phyloP scores from a whole-genome alignment of 2,113 vertebrate genomes.

The Plecotus auritus region DNA sequence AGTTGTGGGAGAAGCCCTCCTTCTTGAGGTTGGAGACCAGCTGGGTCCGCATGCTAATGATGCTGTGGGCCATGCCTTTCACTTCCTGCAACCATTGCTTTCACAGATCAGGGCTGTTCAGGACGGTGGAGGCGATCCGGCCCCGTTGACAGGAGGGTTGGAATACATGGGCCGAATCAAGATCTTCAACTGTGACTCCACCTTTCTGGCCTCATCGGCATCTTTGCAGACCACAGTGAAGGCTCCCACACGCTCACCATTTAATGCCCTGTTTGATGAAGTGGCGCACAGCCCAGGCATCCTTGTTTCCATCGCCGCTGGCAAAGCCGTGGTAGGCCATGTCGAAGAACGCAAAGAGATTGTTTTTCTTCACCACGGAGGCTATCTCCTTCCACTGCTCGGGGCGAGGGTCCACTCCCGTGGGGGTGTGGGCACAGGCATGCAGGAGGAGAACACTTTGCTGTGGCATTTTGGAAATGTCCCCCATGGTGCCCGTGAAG shows the following conservation, averaged over 20 bases:
- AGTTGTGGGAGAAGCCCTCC: constrained; percentile 92
- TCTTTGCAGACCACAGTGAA: constrained; percentile 94
- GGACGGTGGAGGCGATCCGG: constrained; percentile 92
- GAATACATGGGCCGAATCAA: constrained; percentile 98
- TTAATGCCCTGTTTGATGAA: constrained; percentile 96
- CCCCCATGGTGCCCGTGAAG: constrained; percentile 92
- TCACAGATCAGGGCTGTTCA: constrained; percentile 91
- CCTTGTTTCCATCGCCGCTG: constrained; percentile 93
- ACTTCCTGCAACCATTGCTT: constrained; percentile 94
- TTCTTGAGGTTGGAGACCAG: constrained; percentile 94
- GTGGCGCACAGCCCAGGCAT: constrained; percentile 95
- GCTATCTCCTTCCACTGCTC: constrained; percentile 97
- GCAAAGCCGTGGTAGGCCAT: constrained; percentile 99
- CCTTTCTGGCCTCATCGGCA: constrained; percentile 92
- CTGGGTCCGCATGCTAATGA: constrained; percentile 95
- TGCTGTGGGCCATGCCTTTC: constrained; percentile 93
- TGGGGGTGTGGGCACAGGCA: constrained; percentile 98
- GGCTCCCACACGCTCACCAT: constrained; percentile 95
- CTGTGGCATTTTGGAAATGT: constrained; percentile 97
- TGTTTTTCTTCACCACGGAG: constrained; percentile 90
- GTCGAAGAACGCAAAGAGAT: constrained; percentile 95
- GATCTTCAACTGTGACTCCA: constrained; percentile 98
- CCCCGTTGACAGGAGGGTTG: constrained; percentile 95
- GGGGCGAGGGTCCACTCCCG: constrained; percentile 92
- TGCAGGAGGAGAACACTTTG: constrained; percentile 93